Conservation (phyloP, 2,888 invertebrate species). For the Drosophila seclusa region DNA sequence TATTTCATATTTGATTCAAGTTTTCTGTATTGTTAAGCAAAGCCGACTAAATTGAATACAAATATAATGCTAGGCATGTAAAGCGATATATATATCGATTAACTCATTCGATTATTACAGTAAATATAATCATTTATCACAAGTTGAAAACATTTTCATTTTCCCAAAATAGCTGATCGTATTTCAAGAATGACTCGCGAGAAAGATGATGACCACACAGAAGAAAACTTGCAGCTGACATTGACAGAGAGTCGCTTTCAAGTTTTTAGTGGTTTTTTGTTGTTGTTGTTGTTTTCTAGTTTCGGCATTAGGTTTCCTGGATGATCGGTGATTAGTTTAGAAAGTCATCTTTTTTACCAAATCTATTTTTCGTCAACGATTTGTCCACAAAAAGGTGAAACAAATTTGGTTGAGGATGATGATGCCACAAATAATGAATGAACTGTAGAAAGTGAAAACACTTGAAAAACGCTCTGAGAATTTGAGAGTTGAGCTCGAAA, state of each 20-base stretch:
- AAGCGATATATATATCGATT: not conserved
- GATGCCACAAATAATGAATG: constrained; percentile 44
- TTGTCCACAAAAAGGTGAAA: constrained; percentile 15
- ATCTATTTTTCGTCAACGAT: constrained; percentile 4
- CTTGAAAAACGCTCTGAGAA: constrained; percentile 21
- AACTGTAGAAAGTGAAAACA: constrained; percentile 49
- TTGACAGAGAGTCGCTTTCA: constrained; percentile 10
- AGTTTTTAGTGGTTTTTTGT: constrained; percentile 2
- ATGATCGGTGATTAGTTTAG: constrained; percentile 21
- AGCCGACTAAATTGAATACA: not conserved
- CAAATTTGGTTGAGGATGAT: constrained; percentile 13
- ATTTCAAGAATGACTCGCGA: not conserved
- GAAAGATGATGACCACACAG: not conserved
- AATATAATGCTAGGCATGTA: not conserved
- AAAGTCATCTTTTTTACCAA: constrained; percentile 26
- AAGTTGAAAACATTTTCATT: not conserved
- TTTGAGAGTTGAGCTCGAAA: not conserved
- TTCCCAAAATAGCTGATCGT: not conserved
- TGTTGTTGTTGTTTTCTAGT: not conserved
- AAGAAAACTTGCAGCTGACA: constrained; percentile 4
- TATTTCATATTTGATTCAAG: constrained; percentile 1
- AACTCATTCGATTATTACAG: not conserved
- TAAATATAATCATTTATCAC: not conserved
- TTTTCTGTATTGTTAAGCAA: not conserved
- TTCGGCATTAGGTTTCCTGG: not conserved